A percentile compares a stretch with the other conserved stretches of the same genome.
Evolutionary conservation across 2,888 invertebrate genomes (phyloP).

Genomic region (Entomobrya proxima): DNA sequence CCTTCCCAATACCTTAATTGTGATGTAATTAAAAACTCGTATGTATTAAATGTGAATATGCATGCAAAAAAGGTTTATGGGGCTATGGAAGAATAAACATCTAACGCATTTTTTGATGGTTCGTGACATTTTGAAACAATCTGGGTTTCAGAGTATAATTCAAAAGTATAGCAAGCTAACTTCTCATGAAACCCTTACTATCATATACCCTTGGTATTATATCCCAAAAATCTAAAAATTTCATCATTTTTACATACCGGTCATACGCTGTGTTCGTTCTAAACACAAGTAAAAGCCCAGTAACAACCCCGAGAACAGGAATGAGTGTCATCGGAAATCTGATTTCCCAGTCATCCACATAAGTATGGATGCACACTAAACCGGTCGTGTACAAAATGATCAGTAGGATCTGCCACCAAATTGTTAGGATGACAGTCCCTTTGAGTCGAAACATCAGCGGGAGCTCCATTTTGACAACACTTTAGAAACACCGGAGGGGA

Average conservation of each 20-base stretch:
- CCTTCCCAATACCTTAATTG: constrained; percentile 66
- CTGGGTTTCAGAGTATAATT: too few relatives aligned
- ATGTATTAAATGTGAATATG: too few relatives aligned
- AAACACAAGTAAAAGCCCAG: constrained; percentile 73
- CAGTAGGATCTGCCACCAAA: constrained; percentile 64
- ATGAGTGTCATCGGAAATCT: constrained; percentile 70
- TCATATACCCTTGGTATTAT: too few relatives aligned
- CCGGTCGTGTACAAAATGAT: constrained; percentile 53
- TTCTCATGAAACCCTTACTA: too few relatives aligned
- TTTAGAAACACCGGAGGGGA: background rate
- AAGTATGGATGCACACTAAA: constrained; percentile 55
- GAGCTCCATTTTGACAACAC: constrained; percentile 41
- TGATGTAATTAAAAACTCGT: background rate
- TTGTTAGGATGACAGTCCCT: constrained; percentile 66
- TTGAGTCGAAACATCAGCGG: constrained; percentile 66
- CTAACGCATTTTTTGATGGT: too few relatives aligned
- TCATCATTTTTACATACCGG: constrained; percentile 55
- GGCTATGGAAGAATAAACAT: too few relatives aligned
- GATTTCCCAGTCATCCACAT: constrained; percentile 61
- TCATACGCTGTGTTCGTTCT: constrained; percentile 75
- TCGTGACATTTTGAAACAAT: too few relatives aligned
- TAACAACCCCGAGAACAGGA: constrained; percentile 73
- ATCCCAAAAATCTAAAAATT: background rate
- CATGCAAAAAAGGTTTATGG: too few relatives aligned
- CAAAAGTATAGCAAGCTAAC: too few relatives aligned